These are phyloP conservation scores for Eupeodes latifasciatus DNA, from an alignment of 2,888 invertebrate genomes.

Conservation along the genomic window DNA sequence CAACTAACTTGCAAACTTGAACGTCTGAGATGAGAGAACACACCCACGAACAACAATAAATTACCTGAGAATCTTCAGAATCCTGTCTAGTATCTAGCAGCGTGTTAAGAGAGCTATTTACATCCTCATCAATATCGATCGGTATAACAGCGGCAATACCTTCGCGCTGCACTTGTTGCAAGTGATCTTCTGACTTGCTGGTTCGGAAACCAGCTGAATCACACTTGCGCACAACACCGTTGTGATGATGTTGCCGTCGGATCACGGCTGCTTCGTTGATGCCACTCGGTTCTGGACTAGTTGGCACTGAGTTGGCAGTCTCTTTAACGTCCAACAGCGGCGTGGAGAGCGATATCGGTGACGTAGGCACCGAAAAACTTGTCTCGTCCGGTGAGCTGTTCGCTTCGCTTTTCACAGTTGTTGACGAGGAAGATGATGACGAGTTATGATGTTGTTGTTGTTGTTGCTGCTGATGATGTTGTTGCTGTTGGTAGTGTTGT, in stretches of 20 bases:
- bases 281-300: constrained; percentile 87
- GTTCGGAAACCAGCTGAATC: constrained; percentile 91
- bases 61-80: constrained; percentile 84
- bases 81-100: constrained; percentile 91
- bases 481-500: constrained; percentile 71
- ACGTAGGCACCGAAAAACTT: constrained; percentile 84
- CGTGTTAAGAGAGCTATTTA: constrained; percentile 96
- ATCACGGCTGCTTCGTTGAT: constrained; percentile 79
- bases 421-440: constrained; percentile 82
- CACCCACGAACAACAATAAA: constrained; percentile 42
- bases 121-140: constrained; percentile 96
- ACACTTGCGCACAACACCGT: constrained; percentile 84
- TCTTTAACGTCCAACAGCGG: constrained; percentile 83
- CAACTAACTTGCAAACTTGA: constrained; percentile 12
- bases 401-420: constrained; percentile 83
- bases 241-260: constrained; percentile 85
- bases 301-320: constrained; percentile 87
- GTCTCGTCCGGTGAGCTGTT: constrained; percentile 83
- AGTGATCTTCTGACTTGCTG: constrained; percentile 95
- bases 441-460: constrained; percentile 73
- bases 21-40: constrained; percentile 11
- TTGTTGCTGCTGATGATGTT: constrained; percentile 68
- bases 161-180: constrained; percentile 87
- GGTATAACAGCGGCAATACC: constrained; percentile 91
- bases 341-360: constrained; percentile 85